Evolutionary conservation across 2,888 invertebrate species (phyloP).

Genomic region (Limnephilus marmoratus): DNA sequence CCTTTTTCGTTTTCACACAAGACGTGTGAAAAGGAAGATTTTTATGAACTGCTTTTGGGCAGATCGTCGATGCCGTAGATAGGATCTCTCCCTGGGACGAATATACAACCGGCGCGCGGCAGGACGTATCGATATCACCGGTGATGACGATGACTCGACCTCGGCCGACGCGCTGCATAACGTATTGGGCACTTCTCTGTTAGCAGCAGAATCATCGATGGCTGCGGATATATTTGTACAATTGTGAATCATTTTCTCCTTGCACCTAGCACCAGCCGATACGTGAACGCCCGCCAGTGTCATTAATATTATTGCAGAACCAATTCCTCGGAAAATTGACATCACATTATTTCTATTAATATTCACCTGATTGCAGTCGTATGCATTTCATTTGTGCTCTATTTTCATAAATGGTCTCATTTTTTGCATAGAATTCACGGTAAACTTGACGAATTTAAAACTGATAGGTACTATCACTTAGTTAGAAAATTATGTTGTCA

Average conservation of each 20-base stretch:
- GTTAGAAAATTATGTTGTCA: not conserved
- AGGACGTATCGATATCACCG: too few relatives aligned
- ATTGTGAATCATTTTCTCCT: not conserved
- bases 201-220: not conserved
- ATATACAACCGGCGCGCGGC: too few relatives aligned
- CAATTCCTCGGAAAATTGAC: constrained; percentile 12
- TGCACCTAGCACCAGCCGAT: not conserved
- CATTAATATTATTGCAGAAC: not conserved
- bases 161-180: not conserved
- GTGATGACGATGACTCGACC: not conserved
- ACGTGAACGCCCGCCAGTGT: not conserved
- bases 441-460: not conserved
- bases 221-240: not conserved
- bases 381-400: not conserved
- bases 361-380: not conserved
- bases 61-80: too few relatives aligned
- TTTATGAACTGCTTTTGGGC: too few relatives aligned
- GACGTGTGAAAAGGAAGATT: too few relatives aligned
- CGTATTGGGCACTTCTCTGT: not conserved
- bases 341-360: not conserved
- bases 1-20: too few relatives aligned
- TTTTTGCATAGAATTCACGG: not conserved
- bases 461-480: not conserved
- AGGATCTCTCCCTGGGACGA: too few relatives aligned
- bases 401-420: not conserved